A percentile compares a stretch with the other conserved stretches of the same genome.
Evolutionary conservation across 1,140 invertebrate genomes (phyloP).

Genomic region (Phocides pigmalion): DNA sequence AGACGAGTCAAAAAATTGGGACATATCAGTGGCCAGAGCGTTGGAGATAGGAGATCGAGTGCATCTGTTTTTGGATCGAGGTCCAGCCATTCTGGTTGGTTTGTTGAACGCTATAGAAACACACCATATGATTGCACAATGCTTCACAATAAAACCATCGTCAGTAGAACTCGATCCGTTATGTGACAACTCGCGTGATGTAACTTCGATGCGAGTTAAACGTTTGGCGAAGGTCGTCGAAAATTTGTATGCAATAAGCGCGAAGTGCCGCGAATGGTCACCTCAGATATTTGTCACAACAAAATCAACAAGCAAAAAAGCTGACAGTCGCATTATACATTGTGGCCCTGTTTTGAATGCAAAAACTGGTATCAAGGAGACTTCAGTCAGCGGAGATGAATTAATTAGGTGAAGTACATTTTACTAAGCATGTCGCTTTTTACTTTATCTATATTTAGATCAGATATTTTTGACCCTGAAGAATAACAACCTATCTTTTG

Average conservation of each 20-base stretch:
- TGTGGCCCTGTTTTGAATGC: conserved; percentile 82
- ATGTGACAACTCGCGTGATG: conserved; percentile 45
- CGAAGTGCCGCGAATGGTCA: conserved; percentile 40
- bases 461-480: background rate
- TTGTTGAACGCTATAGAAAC: conserved; percentile 51
- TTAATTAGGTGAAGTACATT: conserved; percentile 67
- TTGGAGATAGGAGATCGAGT: conserved; percentile 57
- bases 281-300: conserved; percentile 70
- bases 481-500: background rate
- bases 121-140: conserved; percentile 47
- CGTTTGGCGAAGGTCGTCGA: conserved; percentile 67
- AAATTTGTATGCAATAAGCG: conserved; percentile 60
- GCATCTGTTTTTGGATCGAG: conserved; percentile 61
- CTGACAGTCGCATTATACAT: conserved; percentile 54
- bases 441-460: background rate
- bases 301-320: conserved; percentile 68
- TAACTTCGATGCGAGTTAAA: conserved; percentile 65
- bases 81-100: conserved; percentile 49
- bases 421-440: background rate
- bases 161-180: conserved; percentile 47
- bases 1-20: conserved; percentile 59
- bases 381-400: conserved; percentile 58
- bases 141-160: conserved; percentile 33
- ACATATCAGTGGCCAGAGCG: conserved; percentile 51
- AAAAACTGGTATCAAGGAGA: conserved; percentile 78